Base-by-base conservation (phyloP, 2,113 vertebrate species). In the Pluvianellus socialis region DNA sequence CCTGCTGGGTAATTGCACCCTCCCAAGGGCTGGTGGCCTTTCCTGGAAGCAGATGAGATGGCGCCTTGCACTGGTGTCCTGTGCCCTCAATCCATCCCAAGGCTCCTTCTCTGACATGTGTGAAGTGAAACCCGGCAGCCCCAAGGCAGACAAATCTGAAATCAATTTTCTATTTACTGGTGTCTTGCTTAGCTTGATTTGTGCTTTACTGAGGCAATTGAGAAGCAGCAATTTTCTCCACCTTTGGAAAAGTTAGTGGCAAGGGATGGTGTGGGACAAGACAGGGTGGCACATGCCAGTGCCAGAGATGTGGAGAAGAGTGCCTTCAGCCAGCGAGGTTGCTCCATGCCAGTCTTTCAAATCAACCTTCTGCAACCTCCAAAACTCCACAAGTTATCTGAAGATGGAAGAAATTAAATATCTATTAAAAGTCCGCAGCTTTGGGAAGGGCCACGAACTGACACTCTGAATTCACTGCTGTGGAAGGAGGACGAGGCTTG, bases 261-360 rank as follows among this genome's bases (percentile, higher is more conserved):
- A 30, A 59, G 30, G 1, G 32, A 11, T 0, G 3, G 33, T 12
- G 61, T 52, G 10, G 71, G 33, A 19, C 18, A 33, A 3, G 52
- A 13, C 52, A 0, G 3, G 35, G 84, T 21, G 10, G 66, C 55
- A 35, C 6, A 4, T 1, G 14, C 18, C 26, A 9, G n/a, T 9
- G 32, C n/a, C 88, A n/a, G 14, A 24, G 50, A 80, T 8, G 9
- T 17, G 45, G 38, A 3, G 26, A n/a, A 55, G 7, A 20, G 22
- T 16, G 12, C 4, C 61, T n/a, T 12, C 77, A 40, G 68, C 22
- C 68, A 65, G 28, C 0, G 0, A 35, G n/a, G 32, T 5, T 58
- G 10, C 22, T 23, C 3, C 55, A 4, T 18, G 4, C 3, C 12
- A 7, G 0, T 21, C 80, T 56, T 28, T 61, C 35, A 47, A 9